Base-by-base conservation (phyloP, 2,797 vertebrate species). In the Zenarchopterus dispar region DNA sequence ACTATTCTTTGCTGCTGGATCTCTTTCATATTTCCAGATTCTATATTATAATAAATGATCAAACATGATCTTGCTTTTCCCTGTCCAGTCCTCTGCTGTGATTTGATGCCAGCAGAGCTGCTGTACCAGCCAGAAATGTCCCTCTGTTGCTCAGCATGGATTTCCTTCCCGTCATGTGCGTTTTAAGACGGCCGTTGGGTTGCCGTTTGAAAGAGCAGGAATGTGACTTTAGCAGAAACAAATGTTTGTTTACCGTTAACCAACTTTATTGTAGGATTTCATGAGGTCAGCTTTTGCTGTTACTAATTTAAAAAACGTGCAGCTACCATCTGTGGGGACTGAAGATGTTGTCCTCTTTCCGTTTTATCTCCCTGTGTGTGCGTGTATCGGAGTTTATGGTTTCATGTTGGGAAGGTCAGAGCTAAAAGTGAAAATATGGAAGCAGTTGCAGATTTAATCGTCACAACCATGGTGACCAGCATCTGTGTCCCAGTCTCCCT, bases 221-320 rank as follows among this genome's bases (percentile, higher is more conserved):
- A 88, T 88, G 75, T 56, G 68, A 56, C 69, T 86, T 82, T 72
- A 89, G 67, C 60, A 77, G 78, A 87, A 90, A 84, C 80, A 90
- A 86, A 85, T 87, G 86, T 84, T 81, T 80, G 58, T 81, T 82
- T 75, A 82, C 58, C 13, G 62, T 63, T 67, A 88, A 70, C 61
- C 1, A 11, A 70, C 57, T 75, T 71, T 48, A 85, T 81, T 68
- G 85, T 56, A 67, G 51, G 66, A 64, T 59, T 77, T 70, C 62
- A 78, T 70, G 63, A 71, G 72, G 70, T 85, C 58, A 56, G 17
- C 48, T 65, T 82, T 82, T 77, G 48, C 59, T 85, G 70, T 56
- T 71, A 72, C 62, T 84, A 46, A 80, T 83, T 56, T 11, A 48
- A 78, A 65, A 82, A 85, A 81, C 57, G 55, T 75, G 67, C 61